Base-by-base conservation (phyloP, 2,113 vertebrate species). In the Pristiophorus japonicus region DNA sequence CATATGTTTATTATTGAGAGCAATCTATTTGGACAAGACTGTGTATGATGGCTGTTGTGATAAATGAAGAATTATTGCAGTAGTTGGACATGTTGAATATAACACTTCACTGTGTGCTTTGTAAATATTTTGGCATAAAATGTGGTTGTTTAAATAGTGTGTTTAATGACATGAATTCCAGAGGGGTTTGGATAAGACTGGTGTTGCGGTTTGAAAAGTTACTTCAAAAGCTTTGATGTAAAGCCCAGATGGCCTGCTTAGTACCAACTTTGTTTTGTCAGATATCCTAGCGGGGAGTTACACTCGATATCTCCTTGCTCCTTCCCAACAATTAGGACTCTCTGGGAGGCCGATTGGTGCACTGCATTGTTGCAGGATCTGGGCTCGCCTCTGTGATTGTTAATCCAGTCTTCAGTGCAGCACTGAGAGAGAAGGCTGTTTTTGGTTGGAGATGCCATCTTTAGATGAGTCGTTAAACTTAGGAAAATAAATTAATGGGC, bases 141-240 rank as follows among this genome's bases (percentile, higher is more conserved):
- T 92, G 88, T 63, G n/a, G 88, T 92, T 92, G 88, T 92, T 63
- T 92, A 92, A 92, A 92, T 92, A 92, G 88, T 92, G n/a, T 81
- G 88, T 92, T 92, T 63, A 92, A 92, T 92, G 88, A 16, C 30
- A 92, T 18, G n/a, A 63, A 92, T 92, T 92, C 87, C 87, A 90
- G 51, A 90, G 51, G 51, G 87, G 87, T 34, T 90, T 59, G 87
- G 87, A 90, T 34, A 90, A 90, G 87, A 4, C 12, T 90, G 47
- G 51, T 59, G 87, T 59, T 90, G 47, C 16, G 51, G 11, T 90
- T 55, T n/a, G 87, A 59, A 51, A 34, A n/a, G 87, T 90, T 55
- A 11, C 62, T 90, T 90, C 51, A 90, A 88, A 90, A 51, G 27
- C 27, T 90, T 90, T 90, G 87, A 55, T n/a, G 85, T 16, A 90